Evolutionary conservation across 2,113 vertebrate genomes (phyloP).

Genomic region (Cepphus grylle): DNA sequence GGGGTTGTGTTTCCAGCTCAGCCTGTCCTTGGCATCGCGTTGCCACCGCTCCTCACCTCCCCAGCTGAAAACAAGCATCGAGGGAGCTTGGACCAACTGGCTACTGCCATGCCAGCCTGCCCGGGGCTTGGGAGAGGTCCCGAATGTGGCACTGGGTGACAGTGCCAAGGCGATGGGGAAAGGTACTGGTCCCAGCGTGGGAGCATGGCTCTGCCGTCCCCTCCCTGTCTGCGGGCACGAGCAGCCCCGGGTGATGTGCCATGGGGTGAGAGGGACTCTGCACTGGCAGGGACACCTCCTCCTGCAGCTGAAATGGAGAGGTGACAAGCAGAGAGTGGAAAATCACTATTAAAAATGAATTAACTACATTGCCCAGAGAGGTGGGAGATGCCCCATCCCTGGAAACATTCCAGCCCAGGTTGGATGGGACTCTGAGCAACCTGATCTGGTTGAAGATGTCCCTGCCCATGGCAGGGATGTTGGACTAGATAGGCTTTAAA

Average conservation of each 20-base stretch:
- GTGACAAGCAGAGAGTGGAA: background rate
- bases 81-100: background rate
- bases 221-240: rapidly evolving
- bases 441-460: background rate
- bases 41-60: background rate
- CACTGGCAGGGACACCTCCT: background rate
- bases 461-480: background rate
- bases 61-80: rapidly evolving
- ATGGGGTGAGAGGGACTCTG: background rate
- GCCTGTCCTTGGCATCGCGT: background rate
- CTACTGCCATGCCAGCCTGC: background rate
- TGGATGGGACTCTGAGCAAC: background rate
- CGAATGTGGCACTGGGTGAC: rapidly evolving
- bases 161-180: background rate
- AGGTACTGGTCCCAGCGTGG: background rate
- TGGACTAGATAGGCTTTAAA: background rate
- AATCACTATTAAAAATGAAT: background rate
- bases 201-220: background rate
- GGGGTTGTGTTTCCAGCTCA: slow-evolving; percentile 18
- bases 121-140: background rate
- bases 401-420: background rate
- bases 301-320: rapidly evolving
- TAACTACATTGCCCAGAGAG: background rate
- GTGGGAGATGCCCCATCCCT: background rate
- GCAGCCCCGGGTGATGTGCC: background rate